Conservation (phyloP, 2,888 invertebrate genomes). For the Drosophila putrida region DNA sequence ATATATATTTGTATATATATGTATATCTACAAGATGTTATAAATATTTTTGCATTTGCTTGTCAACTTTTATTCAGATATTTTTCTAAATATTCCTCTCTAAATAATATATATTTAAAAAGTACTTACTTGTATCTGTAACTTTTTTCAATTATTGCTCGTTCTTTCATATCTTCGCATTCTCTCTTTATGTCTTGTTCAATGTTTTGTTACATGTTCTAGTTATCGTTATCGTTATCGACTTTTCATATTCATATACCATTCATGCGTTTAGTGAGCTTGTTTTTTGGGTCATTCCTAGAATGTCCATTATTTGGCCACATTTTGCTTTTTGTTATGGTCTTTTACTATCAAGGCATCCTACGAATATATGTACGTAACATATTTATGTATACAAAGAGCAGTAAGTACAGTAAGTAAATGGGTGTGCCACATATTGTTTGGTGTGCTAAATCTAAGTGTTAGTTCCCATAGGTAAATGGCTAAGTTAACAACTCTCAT, state of each 20-base stretch:
- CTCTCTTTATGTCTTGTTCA: slow-evolving; percentile 46
- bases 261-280: slow-evolving; percentile 42
- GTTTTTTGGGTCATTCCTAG: slow-evolving; percentile 59
- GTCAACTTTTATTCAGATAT: slow-evolving; percentile 43
- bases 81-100: slow-evolving; percentile 32
- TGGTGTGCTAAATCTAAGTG: slow-evolving; percentile 15
- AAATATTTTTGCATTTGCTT: slow-evolving; percentile 75
- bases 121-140: slow-evolving; percentile 43
- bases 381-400: slow-evolving; percentile 13
- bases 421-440: slow-evolving; percentile 20
- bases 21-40: slow-evolving; percentile 41
- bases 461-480: slow-evolving; percentile 37
- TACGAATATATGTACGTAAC: too few relatives aligned
- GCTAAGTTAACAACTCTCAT: slow-evolving; percentile 20
- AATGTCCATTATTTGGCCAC: slow-evolving; percentile 50
- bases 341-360: slow-evolving; percentile 29
- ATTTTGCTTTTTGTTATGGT: slow-evolving; percentile 53
- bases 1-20: slow-evolving; percentile 34
- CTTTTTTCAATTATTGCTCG: slow-evolving; percentile 58
- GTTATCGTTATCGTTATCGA: slow-evolving; percentile 48
- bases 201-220: slow-evolving; percentile 58
- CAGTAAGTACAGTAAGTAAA: slow-evolving; percentile 62
- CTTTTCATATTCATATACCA: slow-evolving; percentile 34
- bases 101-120: slow-evolving; percentile 30
- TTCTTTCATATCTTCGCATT: slow-evolving; percentile 31